phyloP scores from a whole-genome alignment of 1,140 invertebrate species.

The Sarcophaga peregrina region DNA sequence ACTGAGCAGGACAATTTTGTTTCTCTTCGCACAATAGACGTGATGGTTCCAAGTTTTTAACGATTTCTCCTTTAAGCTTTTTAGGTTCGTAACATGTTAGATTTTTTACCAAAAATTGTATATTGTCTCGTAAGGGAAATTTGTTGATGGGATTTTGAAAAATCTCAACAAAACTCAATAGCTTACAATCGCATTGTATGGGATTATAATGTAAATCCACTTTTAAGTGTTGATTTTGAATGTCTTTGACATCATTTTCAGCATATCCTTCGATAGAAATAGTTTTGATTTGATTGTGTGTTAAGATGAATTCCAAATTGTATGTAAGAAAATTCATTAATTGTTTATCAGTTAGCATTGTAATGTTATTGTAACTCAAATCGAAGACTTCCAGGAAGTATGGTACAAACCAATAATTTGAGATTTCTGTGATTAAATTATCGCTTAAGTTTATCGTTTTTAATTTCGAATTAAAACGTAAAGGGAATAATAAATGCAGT shows the following conservation, averaged over 20 bases:
- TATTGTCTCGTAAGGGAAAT: constrained; percentile 44
- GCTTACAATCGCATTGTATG: constrained; percentile 73
- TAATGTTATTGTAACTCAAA: constrained; percentile 71
- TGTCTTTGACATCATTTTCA: constrained; percentile 36
- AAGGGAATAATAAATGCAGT: constrained; percentile 66
- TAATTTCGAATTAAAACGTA: constrained; percentile 68
- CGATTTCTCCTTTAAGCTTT: constrained; percentile 49
- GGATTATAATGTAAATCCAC: constrained; percentile 72
- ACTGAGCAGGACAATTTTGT: constrained; percentile 67
- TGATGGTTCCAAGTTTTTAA: constrained; percentile 57
- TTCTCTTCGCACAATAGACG: constrained; percentile 66
- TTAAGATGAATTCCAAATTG: constrained; percentile 66
- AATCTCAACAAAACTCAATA: constrained; percentile 70
- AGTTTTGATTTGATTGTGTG: constrained; percentile 69
- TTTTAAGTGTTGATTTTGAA: constrained; percentile 48
- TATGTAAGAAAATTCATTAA: constrained; percentile 56
- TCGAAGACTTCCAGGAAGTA: constrained; percentile 69
- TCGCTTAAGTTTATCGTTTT: constrained; percentile 71
- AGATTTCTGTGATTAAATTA: constrained; percentile 72
- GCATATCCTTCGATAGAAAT: constrained; percentile 63
- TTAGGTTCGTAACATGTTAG: constrained; percentile 65
- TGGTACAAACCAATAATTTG: constrained; percentile 70
- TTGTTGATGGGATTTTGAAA: constrained; percentile 55
- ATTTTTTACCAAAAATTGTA: constrained; percentile 64
- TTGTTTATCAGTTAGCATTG: constrained; percentile 57